Evolutionary conservation across 2,888 invertebrate species (phyloP).

Genomic region (Drosophila pseudotakahashii): DNA sequence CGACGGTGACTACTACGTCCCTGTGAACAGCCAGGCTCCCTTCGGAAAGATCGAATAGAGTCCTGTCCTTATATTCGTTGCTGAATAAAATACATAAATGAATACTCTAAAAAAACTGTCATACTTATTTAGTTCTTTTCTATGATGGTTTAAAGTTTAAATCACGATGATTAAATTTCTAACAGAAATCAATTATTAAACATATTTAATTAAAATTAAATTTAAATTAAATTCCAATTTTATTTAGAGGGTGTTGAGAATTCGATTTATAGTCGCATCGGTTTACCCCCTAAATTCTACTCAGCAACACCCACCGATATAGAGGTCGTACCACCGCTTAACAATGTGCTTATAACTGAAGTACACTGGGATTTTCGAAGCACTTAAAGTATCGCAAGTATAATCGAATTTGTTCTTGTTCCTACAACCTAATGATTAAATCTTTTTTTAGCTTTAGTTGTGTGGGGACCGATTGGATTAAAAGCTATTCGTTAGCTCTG

Average conservation of each 20-base stretch:
- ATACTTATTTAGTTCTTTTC: background rate
- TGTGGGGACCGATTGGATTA: too few species aligned
- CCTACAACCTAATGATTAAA: background rate
- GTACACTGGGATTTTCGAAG: conserved; percentile 14
- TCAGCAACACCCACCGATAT: conserved; percentile 3
- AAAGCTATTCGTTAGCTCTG: too few species aligned
- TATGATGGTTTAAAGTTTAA: too few species aligned
- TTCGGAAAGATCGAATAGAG: conserved; percentile 68
- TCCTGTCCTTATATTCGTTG: background rate
- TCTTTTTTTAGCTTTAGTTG: background rate
- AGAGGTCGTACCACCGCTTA: background rate
- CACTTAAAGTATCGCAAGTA: conserved; percentile 1
- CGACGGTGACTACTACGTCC: conserved; percentile 81
- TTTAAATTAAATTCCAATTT: background rate
- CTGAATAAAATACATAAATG: conserved; percentile 20
- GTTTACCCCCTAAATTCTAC: background rate
- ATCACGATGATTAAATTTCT: background rate
- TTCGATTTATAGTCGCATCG: background rate
- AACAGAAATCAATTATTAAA: background rate
- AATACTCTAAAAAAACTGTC: background rate
- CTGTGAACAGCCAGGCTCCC: conserved; percentile 76
- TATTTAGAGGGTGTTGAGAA: background rate
- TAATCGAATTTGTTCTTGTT: background rate
- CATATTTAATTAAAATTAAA: background rate
- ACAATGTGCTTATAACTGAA: conserved; percentile 15